phyloP scores from a whole-genome alignment of 1,140 invertebrate species.

The Ips nitidus region DNA sequence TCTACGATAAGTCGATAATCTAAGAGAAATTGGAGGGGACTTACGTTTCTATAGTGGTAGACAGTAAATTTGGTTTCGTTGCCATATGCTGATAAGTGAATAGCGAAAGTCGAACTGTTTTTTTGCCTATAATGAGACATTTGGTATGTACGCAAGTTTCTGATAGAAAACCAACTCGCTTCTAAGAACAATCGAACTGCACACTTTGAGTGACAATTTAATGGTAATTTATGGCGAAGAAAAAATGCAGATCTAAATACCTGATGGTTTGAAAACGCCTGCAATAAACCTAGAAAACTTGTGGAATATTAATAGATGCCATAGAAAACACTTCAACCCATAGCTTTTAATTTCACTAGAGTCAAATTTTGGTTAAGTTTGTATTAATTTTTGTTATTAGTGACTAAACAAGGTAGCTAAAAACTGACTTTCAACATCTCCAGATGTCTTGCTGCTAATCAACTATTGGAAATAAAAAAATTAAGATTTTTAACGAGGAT shows the following conservation, averaged over 20 bases:
- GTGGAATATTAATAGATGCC: slow-evolving; percentile 12
- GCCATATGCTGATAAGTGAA: neutral
- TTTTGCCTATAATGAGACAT: slow-evolving; percentile 24
- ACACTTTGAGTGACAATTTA: slow-evolving; percentile 15
- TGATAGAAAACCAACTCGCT: slow-evolving; percentile 6
- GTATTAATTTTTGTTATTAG: no score
- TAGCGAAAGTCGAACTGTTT: slow-evolving; percentile 13
- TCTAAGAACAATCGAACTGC: slow-evolving; percentile 14
- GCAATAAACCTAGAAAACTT: slow-evolving; percentile 24
- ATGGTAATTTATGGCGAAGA: slow-evolving; percentile 15
- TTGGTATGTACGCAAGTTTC: slow-evolving; percentile 16
- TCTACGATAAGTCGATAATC: neutral
- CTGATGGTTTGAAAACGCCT: neutral
- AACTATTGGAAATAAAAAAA: neutral
- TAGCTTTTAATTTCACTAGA: neutral
- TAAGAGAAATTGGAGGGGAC: neutral
- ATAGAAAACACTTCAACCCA: neutral
- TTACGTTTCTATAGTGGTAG: no score
- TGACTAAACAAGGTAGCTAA: no score
- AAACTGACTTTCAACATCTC: no score
- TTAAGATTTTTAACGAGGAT: no score
- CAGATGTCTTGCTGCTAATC: no score
- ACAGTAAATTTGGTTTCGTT: neutral
- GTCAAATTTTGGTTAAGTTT: neutral
- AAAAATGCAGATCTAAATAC: slow-evolving; percentile 20